phyloP scores from a whole-genome alignment of 2,888 invertebrate species.

The Heteromurus nitidus region DNA sequence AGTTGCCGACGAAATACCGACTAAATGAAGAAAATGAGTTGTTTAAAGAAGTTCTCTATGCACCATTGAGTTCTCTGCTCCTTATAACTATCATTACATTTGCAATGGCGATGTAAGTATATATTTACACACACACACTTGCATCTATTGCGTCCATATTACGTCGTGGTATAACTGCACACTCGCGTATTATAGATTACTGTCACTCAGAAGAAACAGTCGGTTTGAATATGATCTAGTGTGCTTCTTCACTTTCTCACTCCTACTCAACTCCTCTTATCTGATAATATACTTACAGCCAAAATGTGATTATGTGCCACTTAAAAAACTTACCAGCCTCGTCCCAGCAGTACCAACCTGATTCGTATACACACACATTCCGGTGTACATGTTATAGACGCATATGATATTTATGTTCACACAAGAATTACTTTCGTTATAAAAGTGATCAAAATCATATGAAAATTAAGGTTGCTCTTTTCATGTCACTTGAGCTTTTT shows the following conservation, averaged over 20 bases:
- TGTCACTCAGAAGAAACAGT: constrained; percentile 45
- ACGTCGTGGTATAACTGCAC: not conserved
- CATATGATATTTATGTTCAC: too few relatives aligned
- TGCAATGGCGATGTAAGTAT: too few relatives aligned
- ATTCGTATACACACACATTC: too few relatives aligned
- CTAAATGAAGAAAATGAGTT: constrained; percentile 51
- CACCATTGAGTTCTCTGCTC: constrained; percentile 41
- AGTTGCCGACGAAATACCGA: constrained; percentile 27
- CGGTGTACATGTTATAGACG: too few relatives aligned
- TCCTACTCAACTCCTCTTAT: constrained; percentile 14
- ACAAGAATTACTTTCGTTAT: constrained; percentile 33
- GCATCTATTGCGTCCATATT: constrained; percentile 8
- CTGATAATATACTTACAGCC: not conserved
- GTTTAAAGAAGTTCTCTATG: constrained; percentile 50
- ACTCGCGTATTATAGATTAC: constrained; percentile 32
- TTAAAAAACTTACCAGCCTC: constrained; percentile 43
- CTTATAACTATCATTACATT: too few relatives aligned
- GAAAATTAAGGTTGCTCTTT: constrained; percentile 39
- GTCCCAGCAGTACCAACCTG: constrained; percentile 11
- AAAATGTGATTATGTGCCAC: constrained; percentile 3
- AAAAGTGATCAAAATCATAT: constrained; percentile 45
- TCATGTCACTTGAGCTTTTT: not conserved
- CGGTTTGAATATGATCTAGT: constrained; percentile 36
- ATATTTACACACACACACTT: too few relatives aligned
- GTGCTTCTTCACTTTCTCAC: constrained; percentile 10